phyloP scores from a whole-genome alignment of 2,888 invertebrate genomes.

The Pyrocoelia pectoralis region DNA sequence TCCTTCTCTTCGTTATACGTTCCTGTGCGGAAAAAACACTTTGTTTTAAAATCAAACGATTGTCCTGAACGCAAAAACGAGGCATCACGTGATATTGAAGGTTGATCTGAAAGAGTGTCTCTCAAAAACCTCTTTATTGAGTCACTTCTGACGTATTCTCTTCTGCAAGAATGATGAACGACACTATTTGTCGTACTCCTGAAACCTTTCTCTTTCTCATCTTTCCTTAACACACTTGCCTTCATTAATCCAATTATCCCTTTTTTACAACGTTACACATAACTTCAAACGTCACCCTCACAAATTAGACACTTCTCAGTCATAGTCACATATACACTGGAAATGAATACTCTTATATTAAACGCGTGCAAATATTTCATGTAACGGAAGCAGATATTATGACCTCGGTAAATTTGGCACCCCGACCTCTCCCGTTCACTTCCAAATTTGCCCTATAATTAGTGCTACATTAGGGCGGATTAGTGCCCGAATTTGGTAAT shows the following conservation, averaged over 20 bases:
- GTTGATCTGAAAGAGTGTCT: not conserved
- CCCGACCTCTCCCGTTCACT: too few species aligned
- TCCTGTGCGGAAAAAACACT: not conserved
- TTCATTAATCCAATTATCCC: constrained; percentile 3
- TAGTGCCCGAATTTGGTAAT: too few species aligned
- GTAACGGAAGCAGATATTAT: too few species aligned
- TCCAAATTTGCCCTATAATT: too few species aligned
- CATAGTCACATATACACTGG: too few species aligned
- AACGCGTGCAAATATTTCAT: too few species aligned
- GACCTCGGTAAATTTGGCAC: too few species aligned
- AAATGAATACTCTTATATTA: too few species aligned
- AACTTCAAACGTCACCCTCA: not conserved
- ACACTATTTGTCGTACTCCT: too few species aligned
- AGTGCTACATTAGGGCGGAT: too few species aligned
- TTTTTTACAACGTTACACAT: not conserved
- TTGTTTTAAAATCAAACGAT: not conserved
- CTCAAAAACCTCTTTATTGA: constrained; percentile 1
- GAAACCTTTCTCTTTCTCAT: too few species aligned
- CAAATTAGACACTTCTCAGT: not conserved
- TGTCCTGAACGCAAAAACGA: not conserved
- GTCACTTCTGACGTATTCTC: constrained; percentile 1
- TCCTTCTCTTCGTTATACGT: not conserved
- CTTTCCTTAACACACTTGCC: too few species aligned
- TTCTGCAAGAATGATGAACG: not conserved
- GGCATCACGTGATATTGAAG: not conserved